Conservation (phyloP, 2,888 invertebrate species). For the Peribatodes rhomboidaria region DNA sequence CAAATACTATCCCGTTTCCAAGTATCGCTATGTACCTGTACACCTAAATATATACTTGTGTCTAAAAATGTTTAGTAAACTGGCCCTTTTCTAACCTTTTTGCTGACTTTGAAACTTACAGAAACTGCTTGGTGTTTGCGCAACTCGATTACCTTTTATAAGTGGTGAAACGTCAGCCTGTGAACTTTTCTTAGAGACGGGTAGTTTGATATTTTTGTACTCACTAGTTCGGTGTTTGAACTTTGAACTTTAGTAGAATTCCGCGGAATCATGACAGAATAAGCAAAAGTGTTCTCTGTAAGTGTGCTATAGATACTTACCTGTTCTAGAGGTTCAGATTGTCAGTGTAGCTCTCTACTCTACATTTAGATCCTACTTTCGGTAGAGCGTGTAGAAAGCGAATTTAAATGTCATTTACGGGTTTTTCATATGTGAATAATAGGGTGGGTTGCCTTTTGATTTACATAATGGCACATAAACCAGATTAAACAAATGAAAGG, state of each 20-base stretch:
- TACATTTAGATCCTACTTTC: too few species aligned
- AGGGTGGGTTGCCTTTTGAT: background rate
- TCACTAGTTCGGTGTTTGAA: background rate
- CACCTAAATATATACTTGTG: background rate
- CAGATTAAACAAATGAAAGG: constrained; percentile 2
- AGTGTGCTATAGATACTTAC: background rate
- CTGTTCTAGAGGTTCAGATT: too few species aligned
- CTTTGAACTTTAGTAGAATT: background rate
- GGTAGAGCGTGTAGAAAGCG: too few species aligned
- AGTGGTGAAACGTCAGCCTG: constrained; percentile 29
- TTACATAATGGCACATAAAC: background rate
- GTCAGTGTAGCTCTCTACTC: too few species aligned
- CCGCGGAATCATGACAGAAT: background rate
- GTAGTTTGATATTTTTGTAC: constrained; percentile 20
- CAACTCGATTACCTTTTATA: constrained; percentile 39
- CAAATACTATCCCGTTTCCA: constrained; percentile 27
- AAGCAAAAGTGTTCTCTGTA: background rate
- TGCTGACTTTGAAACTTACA: constrained; percentile 35
- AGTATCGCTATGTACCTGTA: constrained; percentile 18
- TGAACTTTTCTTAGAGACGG: constrained; percentile 13
- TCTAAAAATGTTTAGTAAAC: constrained; percentile 42
- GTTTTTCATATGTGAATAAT: background rate
- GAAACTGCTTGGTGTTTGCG: constrained; percentile 37
- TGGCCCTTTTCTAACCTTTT: constrained; percentile 47
- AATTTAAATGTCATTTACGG: too few species aligned